A percentile compares a stretch with the other conserved stretches of the same genome.
These are phyloP conservation scores for Microtus ochrogaster DNA, from an alignment of 2,113 vertebrate species.

Conservation along the genomic window DNA sequence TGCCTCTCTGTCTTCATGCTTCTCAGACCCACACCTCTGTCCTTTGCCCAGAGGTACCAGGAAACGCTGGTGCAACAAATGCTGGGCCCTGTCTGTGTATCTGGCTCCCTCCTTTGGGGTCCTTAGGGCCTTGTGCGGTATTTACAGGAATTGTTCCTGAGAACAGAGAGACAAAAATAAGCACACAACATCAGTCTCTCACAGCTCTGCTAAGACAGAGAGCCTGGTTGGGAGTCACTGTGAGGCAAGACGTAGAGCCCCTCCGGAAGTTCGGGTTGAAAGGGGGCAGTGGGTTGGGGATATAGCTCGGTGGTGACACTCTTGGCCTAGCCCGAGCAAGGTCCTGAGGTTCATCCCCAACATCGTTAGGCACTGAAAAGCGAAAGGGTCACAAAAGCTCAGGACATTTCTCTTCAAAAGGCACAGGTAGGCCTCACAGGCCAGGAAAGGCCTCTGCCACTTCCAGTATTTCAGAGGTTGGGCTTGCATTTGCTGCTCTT, in stretches of 20 bases:
- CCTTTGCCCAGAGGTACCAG: background rate
- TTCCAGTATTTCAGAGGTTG: background rate
- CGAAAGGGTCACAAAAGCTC: background rate
- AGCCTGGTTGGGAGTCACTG: background rate
- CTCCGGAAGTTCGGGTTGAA: background rate
- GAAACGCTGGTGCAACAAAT: background rate
- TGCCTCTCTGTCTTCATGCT: background rate
- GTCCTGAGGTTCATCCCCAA: too few relatives aligned
- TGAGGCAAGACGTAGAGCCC: background rate
- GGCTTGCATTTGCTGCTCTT: background rate
- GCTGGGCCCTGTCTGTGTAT: background rate
- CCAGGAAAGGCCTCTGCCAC: background rate
- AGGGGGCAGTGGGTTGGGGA: background rate
- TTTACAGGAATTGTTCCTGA: conserved; percentile 33
- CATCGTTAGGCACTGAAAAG: background rate
- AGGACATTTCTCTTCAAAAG: background rate
- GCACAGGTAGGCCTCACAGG: background rate
- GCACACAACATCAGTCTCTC: background rate
- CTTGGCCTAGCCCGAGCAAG: background rate
- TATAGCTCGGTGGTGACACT: background rate
- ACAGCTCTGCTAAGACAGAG: background rate
- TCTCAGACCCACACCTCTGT: background rate
- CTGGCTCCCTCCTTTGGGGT: background rate
- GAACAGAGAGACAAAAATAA: background rate
- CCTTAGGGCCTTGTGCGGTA: background rate